A percentile compares a stretch with the other conserved stretches of the same genome.
phyloP scores from a whole-genome alignment of 2,888 invertebrate genomes.

The Eilema caniola region DNA sequence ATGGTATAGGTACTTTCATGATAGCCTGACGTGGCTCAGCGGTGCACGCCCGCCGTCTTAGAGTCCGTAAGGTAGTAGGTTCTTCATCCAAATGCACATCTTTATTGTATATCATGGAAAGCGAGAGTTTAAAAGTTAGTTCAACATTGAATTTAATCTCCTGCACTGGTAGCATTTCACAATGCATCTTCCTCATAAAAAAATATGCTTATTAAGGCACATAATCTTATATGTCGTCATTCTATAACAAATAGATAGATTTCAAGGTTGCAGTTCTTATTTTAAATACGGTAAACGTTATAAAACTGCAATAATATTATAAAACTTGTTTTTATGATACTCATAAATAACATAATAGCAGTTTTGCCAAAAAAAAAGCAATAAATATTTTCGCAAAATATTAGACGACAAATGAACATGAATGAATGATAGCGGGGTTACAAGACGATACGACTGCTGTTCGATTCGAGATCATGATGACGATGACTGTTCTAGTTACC shows the following conservation, averaged over 20 bases:
- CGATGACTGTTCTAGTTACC: not conserved
- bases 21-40: too few species aligned
- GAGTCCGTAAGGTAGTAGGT: too few species aligned
- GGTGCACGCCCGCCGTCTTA: too few species aligned
- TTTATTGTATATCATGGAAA: too few species aligned
- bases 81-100: too few species aligned
- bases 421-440: not conserved
- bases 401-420: not conserved
- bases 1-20: too few species aligned
- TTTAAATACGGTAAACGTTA: not conserved
- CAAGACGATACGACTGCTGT: not conserved
- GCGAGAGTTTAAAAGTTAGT: too few species aligned
- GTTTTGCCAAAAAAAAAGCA: not conserved
- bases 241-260: not conserved
- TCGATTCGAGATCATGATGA: not conserved
- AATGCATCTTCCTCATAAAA: not conserved
- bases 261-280: not conserved
- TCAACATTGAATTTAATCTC: not conserved
- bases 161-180: not conserved
- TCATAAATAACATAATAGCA: not conserved
- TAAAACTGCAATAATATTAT: not conserved
- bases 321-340: not conserved
- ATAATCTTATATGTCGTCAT: not conserved
- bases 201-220: not conserved
- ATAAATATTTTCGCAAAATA: not conserved